A percentile compares a stretch with the other conserved stretches of the same genome.
Evolutionary conservation across 2,888 invertebrate genomes (phyloP).

Genomic region (Polietes domitor): DNA sequence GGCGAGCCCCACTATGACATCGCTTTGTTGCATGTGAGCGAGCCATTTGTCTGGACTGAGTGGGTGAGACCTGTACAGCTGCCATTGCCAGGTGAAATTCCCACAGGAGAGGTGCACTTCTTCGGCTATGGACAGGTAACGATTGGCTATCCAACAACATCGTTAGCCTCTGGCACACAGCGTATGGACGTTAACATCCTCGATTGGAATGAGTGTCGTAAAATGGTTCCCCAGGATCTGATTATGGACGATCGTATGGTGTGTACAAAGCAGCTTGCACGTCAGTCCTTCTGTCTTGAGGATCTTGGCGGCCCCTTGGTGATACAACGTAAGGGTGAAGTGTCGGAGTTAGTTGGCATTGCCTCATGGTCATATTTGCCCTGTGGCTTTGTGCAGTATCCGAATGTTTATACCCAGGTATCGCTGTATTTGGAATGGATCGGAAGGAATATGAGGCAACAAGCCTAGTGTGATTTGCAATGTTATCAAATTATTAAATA

Average conservation of each 20-base stretch:
- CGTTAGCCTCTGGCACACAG: background rate
- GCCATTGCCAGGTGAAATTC: background rate
- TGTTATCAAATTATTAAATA: too few species aligned
- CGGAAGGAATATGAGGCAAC: background rate
- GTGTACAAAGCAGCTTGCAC: conserved; percentile 6
- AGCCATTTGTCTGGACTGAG: conserved; percentile 29
- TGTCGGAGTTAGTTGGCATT: background rate
- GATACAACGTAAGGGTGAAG: background rate
- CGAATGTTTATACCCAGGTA: conserved; percentile 19
- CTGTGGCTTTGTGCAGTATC: conserved; percentile 19
- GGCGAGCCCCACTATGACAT: conserved; percentile 7
- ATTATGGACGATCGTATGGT: conserved; percentile 14
- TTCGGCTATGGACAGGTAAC: conserved; percentile 12
- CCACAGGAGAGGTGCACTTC: conserved; percentile 1
- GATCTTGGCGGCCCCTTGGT: conserved; percentile 20
- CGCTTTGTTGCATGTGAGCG: conserved; percentile 15
- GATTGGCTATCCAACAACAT: conserved; percentile 8
- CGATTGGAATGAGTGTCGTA: conserved; percentile 19
- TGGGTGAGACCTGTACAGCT: background rate
- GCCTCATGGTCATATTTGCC: conserved; percentile 25
- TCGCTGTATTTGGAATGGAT: conserved; percentile 33
- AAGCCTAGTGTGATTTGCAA: background rate
- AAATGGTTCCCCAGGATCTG: background rate
- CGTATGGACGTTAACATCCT: background rate
- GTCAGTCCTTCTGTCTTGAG: conserved; percentile 19